phyloP scores from a whole-genome alignment of 2,797 vertebrate species.

The Gadopsis bispinosus region DNA sequence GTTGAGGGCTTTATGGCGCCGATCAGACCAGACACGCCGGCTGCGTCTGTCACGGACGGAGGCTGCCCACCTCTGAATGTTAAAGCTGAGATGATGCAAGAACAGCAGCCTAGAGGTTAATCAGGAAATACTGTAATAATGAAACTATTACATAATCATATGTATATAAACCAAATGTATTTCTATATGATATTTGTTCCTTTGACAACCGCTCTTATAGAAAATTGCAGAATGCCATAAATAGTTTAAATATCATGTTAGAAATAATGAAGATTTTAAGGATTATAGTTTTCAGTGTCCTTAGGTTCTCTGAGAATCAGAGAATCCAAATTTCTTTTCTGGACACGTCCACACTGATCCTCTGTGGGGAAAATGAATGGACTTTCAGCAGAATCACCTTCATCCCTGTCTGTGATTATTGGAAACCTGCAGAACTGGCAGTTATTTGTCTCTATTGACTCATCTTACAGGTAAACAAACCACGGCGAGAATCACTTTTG shows the following conservation, averaged over 20 bases:
- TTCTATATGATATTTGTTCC: not conserved
- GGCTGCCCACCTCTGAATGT: constrained; percentile 6
- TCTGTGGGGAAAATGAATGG: constrained; percentile 50
- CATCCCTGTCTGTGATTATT: constrained; percentile 31
- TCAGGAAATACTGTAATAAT: not conserved
- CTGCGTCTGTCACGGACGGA: constrained; percentile 4
- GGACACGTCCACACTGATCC: constrained; percentile 17
- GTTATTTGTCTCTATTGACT: constrained; percentile 51
- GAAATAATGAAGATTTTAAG: not conserved
- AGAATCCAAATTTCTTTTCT: not conserved
- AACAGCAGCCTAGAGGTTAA: not conserved
- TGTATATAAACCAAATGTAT: not conserved
- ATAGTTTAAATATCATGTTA: not conserved
- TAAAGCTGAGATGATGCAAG: not conserved
- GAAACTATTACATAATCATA: not conserved
- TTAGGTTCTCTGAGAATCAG: not conserved
- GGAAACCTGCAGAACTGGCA: constrained; percentile 21
- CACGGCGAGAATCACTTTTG: constrained; percentile 3
- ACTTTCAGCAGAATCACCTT: constrained; percentile 39
- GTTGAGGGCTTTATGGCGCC: constrained; percentile 44
- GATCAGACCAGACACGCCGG: constrained; percentile 32
- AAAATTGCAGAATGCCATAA: not conserved
- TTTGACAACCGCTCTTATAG: not conserved
- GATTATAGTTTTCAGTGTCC: not conserved
- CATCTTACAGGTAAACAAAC: constrained; percentile 38